Conservation (phyloP, 1,140 invertebrate genomes). For the Aricia agestis region DNA sequence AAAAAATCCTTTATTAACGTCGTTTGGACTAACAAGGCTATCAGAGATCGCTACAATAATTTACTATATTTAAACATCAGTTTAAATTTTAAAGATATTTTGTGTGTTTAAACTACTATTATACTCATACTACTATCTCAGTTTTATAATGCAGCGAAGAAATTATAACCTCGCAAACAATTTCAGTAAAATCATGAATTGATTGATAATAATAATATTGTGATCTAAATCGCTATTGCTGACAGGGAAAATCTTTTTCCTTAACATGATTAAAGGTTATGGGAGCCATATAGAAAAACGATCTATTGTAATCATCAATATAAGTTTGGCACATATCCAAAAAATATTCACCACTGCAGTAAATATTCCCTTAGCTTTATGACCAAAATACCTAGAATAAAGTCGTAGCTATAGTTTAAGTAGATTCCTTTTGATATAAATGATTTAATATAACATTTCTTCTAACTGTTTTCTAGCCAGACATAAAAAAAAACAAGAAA, state of each 20-base stretch:
- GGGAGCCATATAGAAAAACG: background rate
- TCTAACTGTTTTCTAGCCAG: background rate
- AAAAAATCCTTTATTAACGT: no score
- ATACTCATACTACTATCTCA: no score
- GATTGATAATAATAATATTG: background rate
- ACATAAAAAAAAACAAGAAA: background rate
- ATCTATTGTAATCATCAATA: slow-evolving; percentile 1
- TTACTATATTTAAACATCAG: no score
- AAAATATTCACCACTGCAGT: background rate
- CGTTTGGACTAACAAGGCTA: no score
- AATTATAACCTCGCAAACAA: no score
- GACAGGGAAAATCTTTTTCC: background rate
- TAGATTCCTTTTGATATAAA: no score
- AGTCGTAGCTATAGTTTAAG: background rate
- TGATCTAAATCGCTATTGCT: background rate
- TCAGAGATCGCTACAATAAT: no score
- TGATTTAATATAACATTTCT: no score
- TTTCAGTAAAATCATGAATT: background rate
- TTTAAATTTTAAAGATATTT: no score
- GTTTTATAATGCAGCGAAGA: no score
- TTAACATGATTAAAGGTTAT: slow-evolving; percentile 1
- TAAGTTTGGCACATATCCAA: background rate
- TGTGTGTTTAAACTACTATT: no score
- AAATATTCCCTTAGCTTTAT: background rate
- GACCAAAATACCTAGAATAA: background rate